Evolutionary conservation across 1,140 invertebrate species (phyloP).

Genomic region (Drosophila lowei): DNA sequence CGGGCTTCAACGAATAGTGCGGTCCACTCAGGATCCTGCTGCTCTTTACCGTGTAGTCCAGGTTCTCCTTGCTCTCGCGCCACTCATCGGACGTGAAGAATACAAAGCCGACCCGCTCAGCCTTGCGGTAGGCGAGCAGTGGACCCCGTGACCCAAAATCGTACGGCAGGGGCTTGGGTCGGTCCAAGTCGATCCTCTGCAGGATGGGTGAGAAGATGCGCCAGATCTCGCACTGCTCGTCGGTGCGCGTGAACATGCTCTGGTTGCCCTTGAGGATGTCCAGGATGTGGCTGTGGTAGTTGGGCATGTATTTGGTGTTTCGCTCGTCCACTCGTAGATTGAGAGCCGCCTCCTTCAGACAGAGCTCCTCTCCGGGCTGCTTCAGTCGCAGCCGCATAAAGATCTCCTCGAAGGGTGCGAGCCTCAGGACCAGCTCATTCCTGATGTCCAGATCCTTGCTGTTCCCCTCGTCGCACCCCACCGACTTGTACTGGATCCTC

Average conservation of each 20-base stretch:
- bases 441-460: constrained; percentile 10
- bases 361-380: constrained; percentile 36
- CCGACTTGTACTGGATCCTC: constrained; percentile 59
- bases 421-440: constrained; percentile 58
- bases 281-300: constrained; percentile 28
- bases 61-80: constrained; percentile 42
- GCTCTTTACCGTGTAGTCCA: constrained; percentile 4
- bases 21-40: constrained; percentile 18
- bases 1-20: constrained; percentile 28
- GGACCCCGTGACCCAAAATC: constrained; percentile 59
- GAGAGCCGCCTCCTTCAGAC: constrained; percentile 48
- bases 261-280: constrained; percentile 59
- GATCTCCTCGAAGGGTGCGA: constrained; percentile 50
- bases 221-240: constrained; percentile 70
- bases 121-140: constrained; percentile 47
- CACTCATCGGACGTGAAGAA: constrained; percentile 57
- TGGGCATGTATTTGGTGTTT: not conserved
- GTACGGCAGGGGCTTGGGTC: constrained; percentile 50
- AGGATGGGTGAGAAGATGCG: constrained; percentile 64
- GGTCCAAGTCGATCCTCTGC: constrained; percentile 39
- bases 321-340: constrained; percentile 32
- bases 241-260: constrained; percentile 64
- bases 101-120: constrained; percentile 42
- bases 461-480: constrained; percentile 31
- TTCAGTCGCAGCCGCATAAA: constrained; percentile 66